A percentile compares a stretch with the other conserved stretches of the same genome.
These are phyloP conservation scores for Sapajus apella DNA, from an alignment of 2,113 vertebrate species.

Conservation along the genomic window DNA sequence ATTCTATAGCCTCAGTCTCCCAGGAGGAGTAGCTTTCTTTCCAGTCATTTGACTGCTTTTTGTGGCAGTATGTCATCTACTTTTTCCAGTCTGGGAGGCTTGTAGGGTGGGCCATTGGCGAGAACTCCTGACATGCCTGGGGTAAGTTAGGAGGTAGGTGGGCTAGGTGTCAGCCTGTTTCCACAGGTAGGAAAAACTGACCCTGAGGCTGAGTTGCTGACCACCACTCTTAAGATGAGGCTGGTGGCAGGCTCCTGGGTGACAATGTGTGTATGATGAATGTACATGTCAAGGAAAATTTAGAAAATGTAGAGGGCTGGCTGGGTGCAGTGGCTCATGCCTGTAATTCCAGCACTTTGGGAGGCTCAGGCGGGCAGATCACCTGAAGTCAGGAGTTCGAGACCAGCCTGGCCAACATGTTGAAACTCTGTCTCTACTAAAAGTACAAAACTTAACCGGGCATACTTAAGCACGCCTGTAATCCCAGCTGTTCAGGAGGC, in stretches of 20 bases:
- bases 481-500: no score
- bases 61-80: no score
- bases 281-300: rapidly evolving
- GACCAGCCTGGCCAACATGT: no score
- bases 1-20: neutral
- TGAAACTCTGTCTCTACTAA: no score
- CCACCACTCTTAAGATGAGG: neutral
- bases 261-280: neutral
- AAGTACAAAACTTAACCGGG: no score
- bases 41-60: rapidly evolving
- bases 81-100: neutral
- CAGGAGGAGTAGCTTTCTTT: neutral
- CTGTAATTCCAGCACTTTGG: no score
- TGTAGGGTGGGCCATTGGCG: neutral
- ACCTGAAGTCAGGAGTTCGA: no score
- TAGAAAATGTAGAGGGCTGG: neutral
- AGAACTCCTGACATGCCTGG: neutral
- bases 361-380: no score
- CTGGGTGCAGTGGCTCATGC: no score
- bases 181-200: neutral
- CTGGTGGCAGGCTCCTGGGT: rapidly evolving
- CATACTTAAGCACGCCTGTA: no score
- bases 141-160: neutral
- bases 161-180: neutral
- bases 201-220: neutral